phyloP scores from a whole-genome alignment of 2,888 invertebrate species.

The Agrypnus murinus region DNA sequence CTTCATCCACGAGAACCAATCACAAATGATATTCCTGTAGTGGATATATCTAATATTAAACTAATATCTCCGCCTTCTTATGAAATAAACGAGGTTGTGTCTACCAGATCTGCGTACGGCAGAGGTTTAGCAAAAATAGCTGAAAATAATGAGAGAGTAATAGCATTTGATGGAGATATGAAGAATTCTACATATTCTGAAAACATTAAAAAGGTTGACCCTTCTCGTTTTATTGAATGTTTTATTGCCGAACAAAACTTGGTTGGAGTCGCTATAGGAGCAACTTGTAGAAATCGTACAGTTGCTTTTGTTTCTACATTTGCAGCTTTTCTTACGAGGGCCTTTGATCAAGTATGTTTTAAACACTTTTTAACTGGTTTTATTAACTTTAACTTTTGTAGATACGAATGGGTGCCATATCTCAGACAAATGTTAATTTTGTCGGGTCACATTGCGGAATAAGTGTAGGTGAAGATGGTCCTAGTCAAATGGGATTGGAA shows the following conservation, averaged over 20 bases:
- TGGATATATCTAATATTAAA: conserved; percentile 82
- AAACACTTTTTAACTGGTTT: no score
- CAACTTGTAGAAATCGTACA: conserved; percentile 92
- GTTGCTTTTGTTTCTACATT: conserved; percentile 98
- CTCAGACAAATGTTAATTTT: conserved; percentile 97
- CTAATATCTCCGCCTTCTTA: conserved; percentile 89
- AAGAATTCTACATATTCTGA: conserved; percentile 99
- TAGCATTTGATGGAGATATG: conserved; percentile 97
- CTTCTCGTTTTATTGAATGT: conserved; percentile 94
- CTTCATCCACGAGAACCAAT: conserved; percentile 79
- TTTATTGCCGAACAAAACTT: no score
- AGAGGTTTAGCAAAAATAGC: conserved; percentile 93
- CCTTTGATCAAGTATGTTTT: conserved; percentile 97
- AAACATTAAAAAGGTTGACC: conserved; percentile 85
- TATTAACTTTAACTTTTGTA: conserved; percentile 68
- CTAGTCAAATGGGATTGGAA: conserved; percentile 99
- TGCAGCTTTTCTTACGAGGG: conserved; percentile 97
- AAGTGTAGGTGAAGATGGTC: conserved; percentile 99
- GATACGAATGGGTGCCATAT: conserved; percentile 99
- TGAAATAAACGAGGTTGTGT: conserved; percentile 84
- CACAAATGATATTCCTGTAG: conserved; percentile 80
- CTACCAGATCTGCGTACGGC: conserved; percentile 96
- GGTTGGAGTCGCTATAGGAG: no score
- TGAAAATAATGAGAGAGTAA: conserved; percentile 83
- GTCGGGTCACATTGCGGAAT: conserved; percentile 98